phyloP scores from a whole-genome alignment of 2,888 invertebrate genomes.

The Caenorhabditis macrosperma region DNA sequence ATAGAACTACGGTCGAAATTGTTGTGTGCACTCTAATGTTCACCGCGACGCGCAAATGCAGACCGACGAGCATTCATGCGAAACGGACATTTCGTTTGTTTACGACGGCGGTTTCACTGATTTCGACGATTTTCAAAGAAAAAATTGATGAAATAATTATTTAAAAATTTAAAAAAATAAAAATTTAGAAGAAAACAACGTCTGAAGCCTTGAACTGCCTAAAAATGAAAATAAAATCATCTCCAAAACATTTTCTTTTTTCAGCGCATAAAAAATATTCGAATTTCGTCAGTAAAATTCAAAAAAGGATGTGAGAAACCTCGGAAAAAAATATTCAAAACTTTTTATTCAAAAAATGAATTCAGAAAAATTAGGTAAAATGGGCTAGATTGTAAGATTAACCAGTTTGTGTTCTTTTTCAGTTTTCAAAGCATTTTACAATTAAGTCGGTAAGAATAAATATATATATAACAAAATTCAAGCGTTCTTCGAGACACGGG shows the following conservation, averaged over 20 bases:
- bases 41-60: conserved; percentile 28
- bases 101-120: background rate
- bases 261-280: background rate
- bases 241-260: background rate
- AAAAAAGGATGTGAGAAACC: background rate
- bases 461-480: conserved; percentile 1
- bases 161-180: background rate
- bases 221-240: background rate
- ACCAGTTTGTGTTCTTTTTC: background rate
- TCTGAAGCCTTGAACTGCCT: background rate
- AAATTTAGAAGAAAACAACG: background rate
- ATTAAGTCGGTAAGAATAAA: background rate
- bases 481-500: conserved; percentile 44
- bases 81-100: background rate
- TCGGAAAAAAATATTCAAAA: background rate
- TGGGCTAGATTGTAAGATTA: background rate
- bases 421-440: background rate
- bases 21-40: conserved; percentile 10
- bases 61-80: conserved; percentile 1
- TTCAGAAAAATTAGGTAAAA: no score
- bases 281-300: background rate
- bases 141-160: background rate
- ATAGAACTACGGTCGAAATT: conserved; percentile 35
- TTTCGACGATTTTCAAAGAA: background rate
- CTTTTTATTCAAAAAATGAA: no score